Evolutionary conservation across 2,797 vertebrate species (phyloP).

Genomic region (Myotis vivesi): DNA sequence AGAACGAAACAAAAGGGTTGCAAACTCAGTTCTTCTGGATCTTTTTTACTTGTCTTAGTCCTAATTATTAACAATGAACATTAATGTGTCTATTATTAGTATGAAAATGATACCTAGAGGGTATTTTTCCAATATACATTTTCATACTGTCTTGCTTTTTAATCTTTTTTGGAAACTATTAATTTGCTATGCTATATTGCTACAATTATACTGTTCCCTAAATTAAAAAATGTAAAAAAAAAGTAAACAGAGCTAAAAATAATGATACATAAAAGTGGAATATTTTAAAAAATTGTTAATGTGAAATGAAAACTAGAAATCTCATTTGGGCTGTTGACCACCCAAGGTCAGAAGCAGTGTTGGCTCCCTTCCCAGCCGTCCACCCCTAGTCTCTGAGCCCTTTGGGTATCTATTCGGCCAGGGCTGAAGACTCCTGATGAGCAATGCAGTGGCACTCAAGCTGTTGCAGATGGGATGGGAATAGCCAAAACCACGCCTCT

Average conservation of each 20-base stretch:
- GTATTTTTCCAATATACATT: constrained; percentile 37
- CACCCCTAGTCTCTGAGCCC: constrained; percentile 45
- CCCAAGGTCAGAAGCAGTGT: neutral
- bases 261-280: constrained; percentile 48
- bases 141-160: constrained; percentile 53
- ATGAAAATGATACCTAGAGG: constrained; percentile 30
- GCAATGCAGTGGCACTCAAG: constrained; percentile 44
- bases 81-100: constrained; percentile 57
- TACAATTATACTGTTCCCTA: constrained; percentile 46
- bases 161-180: constrained; percentile 58
- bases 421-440: constrained; percentile 58
- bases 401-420: constrained; percentile 54
- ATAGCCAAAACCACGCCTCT: constrained; percentile 63
- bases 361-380: constrained; percentile 31
- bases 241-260: constrained; percentile 63
- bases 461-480: constrained; percentile 33
- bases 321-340: constrained; percentile 39
- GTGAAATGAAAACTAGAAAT: constrained; percentile 20
- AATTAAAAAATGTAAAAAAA: constrained; percentile 62
- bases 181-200: constrained; percentile 49
- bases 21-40: constrained; percentile 50
- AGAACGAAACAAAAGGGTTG: constrained; percentile 1
- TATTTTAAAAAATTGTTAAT: constrained; percentile 9
- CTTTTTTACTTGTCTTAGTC: neutral
- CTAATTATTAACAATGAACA: constrained; percentile 44